Base-by-base conservation (phyloP, 2,797 vertebrate species). In the Eulemur mongoz region DNA sequence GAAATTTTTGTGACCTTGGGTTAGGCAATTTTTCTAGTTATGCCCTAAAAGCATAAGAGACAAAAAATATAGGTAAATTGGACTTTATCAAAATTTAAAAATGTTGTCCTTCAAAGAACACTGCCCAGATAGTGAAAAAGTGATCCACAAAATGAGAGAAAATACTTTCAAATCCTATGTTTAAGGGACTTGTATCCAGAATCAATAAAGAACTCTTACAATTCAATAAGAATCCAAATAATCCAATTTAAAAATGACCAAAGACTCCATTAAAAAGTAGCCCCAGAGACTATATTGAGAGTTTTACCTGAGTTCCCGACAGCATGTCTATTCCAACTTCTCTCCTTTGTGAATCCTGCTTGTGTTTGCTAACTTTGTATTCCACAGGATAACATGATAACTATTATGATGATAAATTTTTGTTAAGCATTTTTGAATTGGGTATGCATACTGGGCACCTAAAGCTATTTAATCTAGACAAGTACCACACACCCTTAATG, bases 151-250 rank as follows among this genome's bases (percentile, higher is more conserved):
- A 88, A 78, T 54, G 25, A 65, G 14, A 30, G 30, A 89, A 83
- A 88, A 8, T 59, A 87, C 23, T 73, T 95, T 72, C 13, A 94
- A 95, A 91, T 81, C 57, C 70, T 73, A 48, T 50, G 52, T 45
- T 43, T 69, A 78, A 89, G n/a, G 38, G 18, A 80, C 22, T 78
- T 86, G 8, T 69, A 54, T 57, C 12, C 0, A 76, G n/a, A 81
- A 75, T 88, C 30, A 15, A 78, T 17, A 85, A 61, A 75, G 7
- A 94, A 79, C 30, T 72, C 38, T 92, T 45, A 83, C 5, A 96
- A 87, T 89, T 80, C n/a, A 93, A 85, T 22, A 92, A 93, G n/a
- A 65, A 76, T 17, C 50, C 35, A 94, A 82, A 94, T 80, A 89
- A 59, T 3, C 45, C n/a, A 92, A 92, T 78, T 78, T 54, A 76